phyloP scores from a whole-genome alignment of 2,113 vertebrate species.

The Brachionichthys hirsutus region DNA sequence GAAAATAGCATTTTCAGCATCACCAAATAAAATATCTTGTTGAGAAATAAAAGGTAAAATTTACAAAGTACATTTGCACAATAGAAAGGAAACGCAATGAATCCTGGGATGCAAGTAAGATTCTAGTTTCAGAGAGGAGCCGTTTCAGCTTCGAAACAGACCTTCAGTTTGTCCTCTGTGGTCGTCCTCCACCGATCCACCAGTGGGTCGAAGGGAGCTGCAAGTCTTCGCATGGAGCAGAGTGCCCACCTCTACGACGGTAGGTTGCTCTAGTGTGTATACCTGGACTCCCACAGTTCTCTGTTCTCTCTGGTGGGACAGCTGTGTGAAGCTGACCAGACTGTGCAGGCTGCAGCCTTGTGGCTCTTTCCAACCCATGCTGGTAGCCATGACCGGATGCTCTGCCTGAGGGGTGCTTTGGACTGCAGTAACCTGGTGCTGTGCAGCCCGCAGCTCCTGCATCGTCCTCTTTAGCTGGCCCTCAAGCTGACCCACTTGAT shows the following conservation, averaged over 20 bases:
- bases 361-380: slow-evolving; percentile 73
- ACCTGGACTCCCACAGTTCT: slow-evolving; percentile 81
- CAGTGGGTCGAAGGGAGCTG: slow-evolving; percentile 42
- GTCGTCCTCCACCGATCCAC: slow-evolving; percentile 19
- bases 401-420: slow-evolving; percentile 61
- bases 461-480: slow-evolving; percentile 78
- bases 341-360: slow-evolving; percentile 71
- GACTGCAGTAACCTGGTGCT: slow-evolving; percentile 51
- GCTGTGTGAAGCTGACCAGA: slow-evolving; percentile 76
- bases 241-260: slow-evolving; percentile 73
- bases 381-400: slow-evolving; percentile 74
- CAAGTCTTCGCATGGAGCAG: slow-evolving; percentile 70
- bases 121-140: background rate
- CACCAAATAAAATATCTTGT: background rate
- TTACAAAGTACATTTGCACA: no score
- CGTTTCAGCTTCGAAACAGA: slow-evolving; percentile 10
- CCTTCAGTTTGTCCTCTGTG: slow-evolving; percentile 69
- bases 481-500: slow-evolving; percentile 81
- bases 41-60: no score
- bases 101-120: background rate
- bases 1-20: background rate
- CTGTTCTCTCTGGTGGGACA: slow-evolving; percentile 66
- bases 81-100: no score
- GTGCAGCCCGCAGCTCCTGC: slow-evolving; percentile 76
- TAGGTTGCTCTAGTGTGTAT: slow-evolving; percentile 80